Base-by-base conservation (phyloP, 2,797 vertebrate species). In the Etheostoma perlongum region DNA sequence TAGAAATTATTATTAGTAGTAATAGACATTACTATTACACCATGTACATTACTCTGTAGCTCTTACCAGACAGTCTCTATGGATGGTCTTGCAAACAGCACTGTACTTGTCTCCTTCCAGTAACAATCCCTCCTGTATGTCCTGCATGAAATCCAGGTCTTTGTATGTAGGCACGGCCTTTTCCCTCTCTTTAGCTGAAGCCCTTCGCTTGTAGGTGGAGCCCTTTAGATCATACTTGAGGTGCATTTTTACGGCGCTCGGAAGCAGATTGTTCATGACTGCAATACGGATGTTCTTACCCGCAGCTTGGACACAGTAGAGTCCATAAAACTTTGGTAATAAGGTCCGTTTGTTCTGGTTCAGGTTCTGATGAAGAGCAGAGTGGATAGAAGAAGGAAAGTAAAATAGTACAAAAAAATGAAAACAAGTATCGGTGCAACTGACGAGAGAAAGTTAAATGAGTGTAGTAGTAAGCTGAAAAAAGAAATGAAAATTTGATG, bases 181-280 rank as follows among this genome's bases (percentile, higher is more conserved):
- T 0, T 95, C 96, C 6, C 96, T 87, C 87, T 99, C 98, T 66
- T 97, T 98, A 0, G 92, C 93, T 0, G 96, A 98, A 0, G 98
- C 98, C 0, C 96, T 93, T 0, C 98, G 94, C 52, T 98, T 99
- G 78, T 97, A 96, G 2, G 98, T 99, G 65, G 98, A 99, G 79
- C 98, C 98, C 83, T 99, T 99, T 11, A 99, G 94, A 89, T 99
- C 98, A 0, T 95, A 99, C 70, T 98, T 99, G 47, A 96, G 94
- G 87, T 99, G 97, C 98, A 99, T 97, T 46, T 92, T 96, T 15
- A 99, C 96, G 0, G 96, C 91, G 3, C 95, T 93, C 0, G 98
- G 98, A 40, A 99, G 93, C 5, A 99, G 93, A 91, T 99, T 99
- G 94, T 99, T 99, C 98, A 99, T 99, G 59, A 98, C 98, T 2